Evolutionary conservation across 2,888 invertebrate species (phyloP).

Genomic region (Idaea aversata): DNA sequence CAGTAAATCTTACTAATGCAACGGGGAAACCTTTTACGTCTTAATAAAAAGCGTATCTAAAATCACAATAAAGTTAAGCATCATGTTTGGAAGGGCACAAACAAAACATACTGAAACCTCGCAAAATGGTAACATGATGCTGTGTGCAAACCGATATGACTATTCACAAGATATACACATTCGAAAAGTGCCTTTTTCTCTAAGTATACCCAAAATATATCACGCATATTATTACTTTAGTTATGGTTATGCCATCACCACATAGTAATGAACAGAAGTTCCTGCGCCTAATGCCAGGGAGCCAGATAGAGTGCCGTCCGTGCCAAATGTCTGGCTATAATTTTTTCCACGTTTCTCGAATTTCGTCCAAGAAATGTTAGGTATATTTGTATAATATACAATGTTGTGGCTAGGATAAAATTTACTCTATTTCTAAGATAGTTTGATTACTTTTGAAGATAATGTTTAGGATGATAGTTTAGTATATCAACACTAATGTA

Average conservation of each 20-base stretch:
- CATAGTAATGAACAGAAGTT: conserved; percentile 4
- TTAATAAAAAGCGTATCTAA: neutral
- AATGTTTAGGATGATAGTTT: no score
- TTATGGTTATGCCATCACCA: neutral
- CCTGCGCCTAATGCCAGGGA: neutral
- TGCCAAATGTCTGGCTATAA: conserved; percentile 4
- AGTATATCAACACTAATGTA: no score
- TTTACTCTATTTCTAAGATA: neutral
- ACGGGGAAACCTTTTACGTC: neutral
- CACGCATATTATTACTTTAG: neutral
- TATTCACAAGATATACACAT: neutral
- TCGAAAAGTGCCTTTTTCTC: neutral
- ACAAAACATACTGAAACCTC: neutral
- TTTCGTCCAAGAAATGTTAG: conserved; percentile 1
- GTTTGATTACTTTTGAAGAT: no score
- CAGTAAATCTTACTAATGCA: conserved; percentile 3
- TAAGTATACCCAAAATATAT: neutral
- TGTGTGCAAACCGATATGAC: neutral
- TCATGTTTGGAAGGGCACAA: neutral
- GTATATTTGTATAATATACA: neutral
- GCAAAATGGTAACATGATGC: neutral
- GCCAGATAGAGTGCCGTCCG: conserved; percentile 1
- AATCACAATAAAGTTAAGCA: neutral
- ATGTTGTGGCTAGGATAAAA: conserved; percentile 45
- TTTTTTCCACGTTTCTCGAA: conserved; percentile 3